Evolutionary conservation across 2,113 vertebrate species (phyloP), one percentile per base, ranked within the genome.

Genomic region (Gobio gobio): DNA sequence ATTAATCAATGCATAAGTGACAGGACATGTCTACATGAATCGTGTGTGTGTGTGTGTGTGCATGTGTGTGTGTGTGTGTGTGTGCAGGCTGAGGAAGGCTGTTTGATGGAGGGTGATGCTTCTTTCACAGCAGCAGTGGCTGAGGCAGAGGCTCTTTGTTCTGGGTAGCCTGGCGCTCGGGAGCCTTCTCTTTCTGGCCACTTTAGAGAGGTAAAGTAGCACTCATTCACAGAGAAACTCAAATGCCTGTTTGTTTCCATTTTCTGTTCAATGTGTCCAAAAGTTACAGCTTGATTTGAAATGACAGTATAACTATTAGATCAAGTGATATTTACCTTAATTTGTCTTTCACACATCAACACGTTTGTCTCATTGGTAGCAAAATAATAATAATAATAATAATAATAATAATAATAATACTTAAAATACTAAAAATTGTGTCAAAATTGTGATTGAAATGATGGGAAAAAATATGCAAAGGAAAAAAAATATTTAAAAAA

Each of bases 81-180:
- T 89, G 73, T 78, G 79, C 93, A 99, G 97, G 95, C 96, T 95
- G 93, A 95, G 93, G 96, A 96, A 84, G 73, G 95, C 97, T 97
- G 96, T 95, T 97, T 97, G 96, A 99, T 99, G 97, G 97, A 99
- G 97, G 97, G 97, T 96, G 96, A 99, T 99, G 97, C 97, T 97
- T 95, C 96, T 98, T 96, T 97, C 97, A 98, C 97, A 99, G 96
- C 97, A 98, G 96, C 96, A 89, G 95, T 95, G 97, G 97, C 97
- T 99, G 95, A 98, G 96, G 97, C 97, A 99, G 95, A 98, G 97
- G 95, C 96, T 98, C 91, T 94, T 98, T 86, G 95, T 99, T 86
- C 93, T 99, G 93, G 96, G 96, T 95, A 98, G 97, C 94, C 96
- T 99, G 79, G 97, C 96, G 85, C 90, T 98, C 84, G 97, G 97